These are phyloP conservation scores for Macrochelys suwanniensis DNA, from an alignment of 2,797 vertebrate species.

Conservation along the genomic window DNA sequence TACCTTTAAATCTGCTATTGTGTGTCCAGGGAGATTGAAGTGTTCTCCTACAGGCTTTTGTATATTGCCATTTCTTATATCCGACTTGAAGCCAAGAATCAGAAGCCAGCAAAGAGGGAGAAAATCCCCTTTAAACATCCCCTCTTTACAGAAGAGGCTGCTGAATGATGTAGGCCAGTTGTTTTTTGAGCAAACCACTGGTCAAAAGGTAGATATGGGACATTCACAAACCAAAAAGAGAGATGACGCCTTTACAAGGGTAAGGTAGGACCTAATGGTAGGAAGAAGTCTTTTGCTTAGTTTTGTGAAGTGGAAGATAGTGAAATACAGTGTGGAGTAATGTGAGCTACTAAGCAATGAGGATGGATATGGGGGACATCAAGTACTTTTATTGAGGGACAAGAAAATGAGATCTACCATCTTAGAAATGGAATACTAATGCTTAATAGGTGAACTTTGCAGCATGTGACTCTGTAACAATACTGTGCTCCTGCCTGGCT, in stretches of 20 bases:
- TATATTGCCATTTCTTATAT: too few species aligned
- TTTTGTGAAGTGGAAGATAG: neutral
- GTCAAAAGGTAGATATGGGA: rapidly evolving
- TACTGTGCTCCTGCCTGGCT: neutral
- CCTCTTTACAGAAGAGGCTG: neutral
- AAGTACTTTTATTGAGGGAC: neutral
- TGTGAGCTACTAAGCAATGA: neutral
- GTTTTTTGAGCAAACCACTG: neutral
- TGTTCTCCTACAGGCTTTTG: too few species aligned
- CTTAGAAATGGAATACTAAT: neutral
- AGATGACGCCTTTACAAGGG: rapidly evolving
- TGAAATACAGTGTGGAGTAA: neutral
- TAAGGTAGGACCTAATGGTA: neutral
- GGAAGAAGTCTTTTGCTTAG: neutral
- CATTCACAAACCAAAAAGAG: neutral
- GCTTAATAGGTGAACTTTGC: neutral
- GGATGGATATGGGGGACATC: neutral
- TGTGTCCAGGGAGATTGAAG: too few species aligned
- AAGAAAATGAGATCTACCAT: neutral
- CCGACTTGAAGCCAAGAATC: neutral
- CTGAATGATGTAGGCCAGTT: neutral
- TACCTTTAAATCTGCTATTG: too few species aligned
- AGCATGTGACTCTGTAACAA: neutral
- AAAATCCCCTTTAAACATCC: neutral
- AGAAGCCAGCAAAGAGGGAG: neutral